Conservation (phyloP, 2,888 invertebrate species). For the Oeneis ivallda region DNA sequence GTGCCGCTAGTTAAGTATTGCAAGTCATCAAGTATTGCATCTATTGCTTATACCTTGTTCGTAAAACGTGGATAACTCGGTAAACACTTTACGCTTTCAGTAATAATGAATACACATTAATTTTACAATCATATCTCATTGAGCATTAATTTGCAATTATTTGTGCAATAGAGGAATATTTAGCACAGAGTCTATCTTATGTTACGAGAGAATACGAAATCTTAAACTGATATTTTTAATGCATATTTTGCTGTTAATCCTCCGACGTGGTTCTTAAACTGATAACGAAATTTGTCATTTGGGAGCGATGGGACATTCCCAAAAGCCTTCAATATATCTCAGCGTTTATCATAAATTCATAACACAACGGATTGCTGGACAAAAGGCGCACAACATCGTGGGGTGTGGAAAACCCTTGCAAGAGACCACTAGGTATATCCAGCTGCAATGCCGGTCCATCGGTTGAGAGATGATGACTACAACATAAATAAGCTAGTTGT, state of each 20-base stretch:
- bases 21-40: constrained; percentile 17
- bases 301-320: not conserved
- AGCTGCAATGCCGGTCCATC: too few species aligned
- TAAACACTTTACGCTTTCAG: constrained; percentile 9
- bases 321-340: not conserved
- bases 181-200: not conserved
- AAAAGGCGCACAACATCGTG: not conserved
- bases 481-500: too few species aligned
- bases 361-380: not conserved
- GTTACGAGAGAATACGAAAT: not conserved
- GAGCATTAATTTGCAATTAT: not conserved
- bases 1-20: too few species aligned
- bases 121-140: constrained; percentile 1
- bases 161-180: not conserved
- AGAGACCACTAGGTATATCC: too few species aligned
- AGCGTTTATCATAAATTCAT: not conserved
- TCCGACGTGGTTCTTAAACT: too few species aligned
- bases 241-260: not conserved
- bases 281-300: not conserved
- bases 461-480: too few species aligned
- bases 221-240: not conserved
- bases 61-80: not conserved
- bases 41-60: not conserved
- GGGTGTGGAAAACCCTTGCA: too few species aligned
- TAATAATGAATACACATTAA: constrained; percentile 4